Base-by-base conservation (phyloP, 2,888 invertebrate genomes). In the Globia sparganii region DNA sequence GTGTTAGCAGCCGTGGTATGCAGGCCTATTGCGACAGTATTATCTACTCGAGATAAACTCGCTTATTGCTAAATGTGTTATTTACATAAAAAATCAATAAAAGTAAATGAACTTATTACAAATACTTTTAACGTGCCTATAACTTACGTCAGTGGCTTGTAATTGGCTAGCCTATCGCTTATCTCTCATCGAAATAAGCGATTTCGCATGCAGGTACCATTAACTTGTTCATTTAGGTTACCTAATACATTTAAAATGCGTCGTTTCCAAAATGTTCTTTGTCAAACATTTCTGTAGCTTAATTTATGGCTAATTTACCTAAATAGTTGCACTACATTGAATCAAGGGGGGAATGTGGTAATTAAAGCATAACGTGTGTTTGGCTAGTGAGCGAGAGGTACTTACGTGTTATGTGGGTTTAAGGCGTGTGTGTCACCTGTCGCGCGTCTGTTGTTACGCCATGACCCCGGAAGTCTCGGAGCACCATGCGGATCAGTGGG, bases 381-480 rank as follows among this genome's bases (percentile, higher is more conserved):
- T 84, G 56, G 28, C 28, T 72, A 21, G 81, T 64, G 43, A 72
- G 43, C 43, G 53, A 75, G 72, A 66, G 66, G 61, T 72, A 59
- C n/a, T n/a, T n/a, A n/a, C 77, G 77, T 53, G 77, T 59, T 71
- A 68, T 43, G 77, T 76, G 78, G 56, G 70, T 64, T 79, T 75
- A 78, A 77, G 78, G 88, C 87, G 65, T 70, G 79, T 75, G 79
- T 84, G 80, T 89, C 90, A 91, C 90, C 90, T 91, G 90, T 88
- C 89, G 81, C 81, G 80, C 78, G 82, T 58, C 80, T 84, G 86
- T 88, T 89, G 83, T 90, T 88, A 88, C 85, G 88, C 86, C 86
- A 89, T 90, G 90, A 92, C 89, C 90, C 91, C 91, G 91, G 91
- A 91, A 92, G 86, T 81, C 80, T 81, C 78, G 65, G 81, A 77